phyloP scores from a whole-genome alignment of 2,888 invertebrate species.

The Parthenolecanium corni region DNA sequence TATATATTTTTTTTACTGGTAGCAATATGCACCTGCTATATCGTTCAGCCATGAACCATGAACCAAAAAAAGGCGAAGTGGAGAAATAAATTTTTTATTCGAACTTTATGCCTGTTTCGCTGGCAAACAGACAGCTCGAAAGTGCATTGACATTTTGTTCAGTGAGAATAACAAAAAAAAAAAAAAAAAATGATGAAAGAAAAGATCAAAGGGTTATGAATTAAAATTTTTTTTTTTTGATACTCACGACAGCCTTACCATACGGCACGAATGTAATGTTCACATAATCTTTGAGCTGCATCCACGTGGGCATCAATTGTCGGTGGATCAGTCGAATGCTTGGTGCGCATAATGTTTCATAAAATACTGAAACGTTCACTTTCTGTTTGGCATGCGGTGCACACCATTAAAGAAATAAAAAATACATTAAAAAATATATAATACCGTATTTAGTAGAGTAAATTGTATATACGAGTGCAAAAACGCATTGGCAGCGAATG shows the following conservation, averaged over 20 bases:
- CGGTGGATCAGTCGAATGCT: slow-evolving; percentile 42
- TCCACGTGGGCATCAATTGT: slow-evolving; percentile 41
- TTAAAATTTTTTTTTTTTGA: not conserved
- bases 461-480: not conserved
- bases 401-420: not conserved
- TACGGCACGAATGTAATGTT: slow-evolving; percentile 42
- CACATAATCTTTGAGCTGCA: slow-evolving; percentile 36
- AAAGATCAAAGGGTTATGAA: no score
- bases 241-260: slow-evolving; percentile 44
- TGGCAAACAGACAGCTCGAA: no score
- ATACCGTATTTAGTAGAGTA: not conserved
- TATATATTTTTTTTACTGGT: no score
- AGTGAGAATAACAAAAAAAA: no score
- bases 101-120: no score
- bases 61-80: no score
- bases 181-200: no score
- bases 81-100: no score
- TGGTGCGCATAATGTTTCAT: slow-evolving; percentile 47
- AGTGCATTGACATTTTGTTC: no score
- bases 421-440: not conserved
- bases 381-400: not conserved
- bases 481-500: no score
- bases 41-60: no score
- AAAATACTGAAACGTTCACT: slow-evolving; percentile 41
- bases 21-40: no score